A percentile compares a stretch with the other conserved stretches of the same genome.
phyloP scores from a whole-genome alignment of 2,113 vertebrate species.

The Muntiacus muntjak region DNA sequence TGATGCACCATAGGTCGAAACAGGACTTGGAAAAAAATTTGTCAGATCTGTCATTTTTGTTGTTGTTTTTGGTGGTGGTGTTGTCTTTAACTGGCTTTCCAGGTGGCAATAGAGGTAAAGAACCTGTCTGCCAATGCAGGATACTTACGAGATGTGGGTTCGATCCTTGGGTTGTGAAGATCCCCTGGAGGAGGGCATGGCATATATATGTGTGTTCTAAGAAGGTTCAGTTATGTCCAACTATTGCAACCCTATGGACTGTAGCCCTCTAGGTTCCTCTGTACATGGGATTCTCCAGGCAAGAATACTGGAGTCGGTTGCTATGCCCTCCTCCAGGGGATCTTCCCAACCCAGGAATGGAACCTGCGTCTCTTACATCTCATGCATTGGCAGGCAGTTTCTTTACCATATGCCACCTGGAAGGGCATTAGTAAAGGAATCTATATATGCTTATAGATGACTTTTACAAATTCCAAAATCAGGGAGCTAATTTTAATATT shows the following conservation, averaged over 20 bases:
- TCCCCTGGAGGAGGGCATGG: background rate
- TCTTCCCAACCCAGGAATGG: background rate
- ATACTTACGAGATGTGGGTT: background rate
- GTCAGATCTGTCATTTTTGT: background rate
- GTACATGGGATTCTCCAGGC: background rate
- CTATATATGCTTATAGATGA: background rate
- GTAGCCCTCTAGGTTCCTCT: background rate
- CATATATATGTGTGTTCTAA: background rate
- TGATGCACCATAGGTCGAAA: background rate
- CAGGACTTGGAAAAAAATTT: background rate
- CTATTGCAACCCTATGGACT: background rate
- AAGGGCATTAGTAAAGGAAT: background rate
- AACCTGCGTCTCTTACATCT: background rate
- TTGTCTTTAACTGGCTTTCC: background rate
- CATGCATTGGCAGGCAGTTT: background rate
- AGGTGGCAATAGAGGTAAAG: background rate
- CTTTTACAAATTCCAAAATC: background rate
- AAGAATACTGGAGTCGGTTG: background rate
- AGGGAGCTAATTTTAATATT: background rate
- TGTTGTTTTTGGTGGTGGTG: background rate
- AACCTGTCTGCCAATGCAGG: background rate
- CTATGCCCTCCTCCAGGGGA: background rate
- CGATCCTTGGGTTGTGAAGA: accelerated
- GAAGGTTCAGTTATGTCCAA: background rate
- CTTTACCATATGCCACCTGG: background rate